Evolutionary conservation across 2,113 vertebrate genomes (phyloP).

Genomic region (Lampris incognitus): DNA sequence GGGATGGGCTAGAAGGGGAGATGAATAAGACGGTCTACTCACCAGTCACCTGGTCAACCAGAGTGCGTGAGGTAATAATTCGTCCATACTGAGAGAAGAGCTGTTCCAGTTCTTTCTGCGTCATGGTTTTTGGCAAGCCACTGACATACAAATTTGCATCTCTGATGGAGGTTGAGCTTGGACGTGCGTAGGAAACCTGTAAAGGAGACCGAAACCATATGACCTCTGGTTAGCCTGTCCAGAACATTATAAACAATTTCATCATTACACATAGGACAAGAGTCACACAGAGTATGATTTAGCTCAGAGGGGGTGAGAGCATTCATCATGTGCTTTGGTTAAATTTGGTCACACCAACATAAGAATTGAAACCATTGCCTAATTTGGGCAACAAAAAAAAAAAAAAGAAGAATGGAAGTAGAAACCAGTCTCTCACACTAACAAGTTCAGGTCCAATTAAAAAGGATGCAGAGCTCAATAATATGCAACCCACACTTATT

Average conservation of each 20-base stretch:
- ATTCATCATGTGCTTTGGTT: neutral
- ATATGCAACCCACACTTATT: too few species aligned
- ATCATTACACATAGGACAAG: neutral
- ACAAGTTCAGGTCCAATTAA: neutral
- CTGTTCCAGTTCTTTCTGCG: constrained; percentile 96
- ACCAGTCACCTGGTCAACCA: constrained; percentile 98
- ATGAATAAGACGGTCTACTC: constrained; percentile 71
- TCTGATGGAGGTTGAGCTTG: constrained; percentile 98
- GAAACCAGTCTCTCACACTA: neutral
- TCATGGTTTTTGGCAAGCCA: constrained; percentile 97
- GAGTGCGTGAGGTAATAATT: constrained; percentile 98
- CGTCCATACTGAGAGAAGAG: constrained; percentile 98
- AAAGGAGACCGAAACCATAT: constrained; percentile 12
- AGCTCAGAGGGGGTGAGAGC: neutral
- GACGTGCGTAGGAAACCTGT: constrained; percentile 95
- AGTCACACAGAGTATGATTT: neutral
- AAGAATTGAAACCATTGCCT: neutral
- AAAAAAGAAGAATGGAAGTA: neutral
- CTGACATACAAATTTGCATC: constrained; percentile 98
- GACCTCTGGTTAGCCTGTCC: neutral
- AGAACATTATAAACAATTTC: neutral
- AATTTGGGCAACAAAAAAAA: neutral
- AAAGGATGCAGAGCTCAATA: neutral
- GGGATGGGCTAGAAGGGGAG: constrained; percentile 18
- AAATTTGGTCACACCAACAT: neutral